Conservation (phyloP, 2,888 invertebrate species). For the Ophion ellenae region DNA sequence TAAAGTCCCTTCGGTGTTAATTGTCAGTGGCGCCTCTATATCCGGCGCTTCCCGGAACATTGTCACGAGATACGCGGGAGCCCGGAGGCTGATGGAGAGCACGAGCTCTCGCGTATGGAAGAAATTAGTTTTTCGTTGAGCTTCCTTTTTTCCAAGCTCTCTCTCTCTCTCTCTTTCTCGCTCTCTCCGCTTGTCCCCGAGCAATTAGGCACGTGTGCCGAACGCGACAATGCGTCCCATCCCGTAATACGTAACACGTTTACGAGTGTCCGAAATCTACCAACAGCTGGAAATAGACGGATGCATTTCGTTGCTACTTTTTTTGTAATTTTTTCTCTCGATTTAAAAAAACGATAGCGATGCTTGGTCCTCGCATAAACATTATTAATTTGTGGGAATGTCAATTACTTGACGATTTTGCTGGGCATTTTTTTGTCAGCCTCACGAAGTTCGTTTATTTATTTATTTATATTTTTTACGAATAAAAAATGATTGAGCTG, state of each 20-base stretch:
- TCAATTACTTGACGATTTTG: no score
- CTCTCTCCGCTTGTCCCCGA: conserved; percentile 68
- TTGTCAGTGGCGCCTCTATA: conserved; percentile 83
- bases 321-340: not conserved
- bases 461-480: no score
- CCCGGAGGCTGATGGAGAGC: conserved; percentile 55
- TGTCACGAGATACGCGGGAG: conserved; percentile 59
- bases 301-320: not conserved
- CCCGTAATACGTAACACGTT: conserved; percentile 79
- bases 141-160: conserved; percentile 69
- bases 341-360: not conserved
- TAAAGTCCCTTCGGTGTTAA: conserved; percentile 80
- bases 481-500: not conserved
- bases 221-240: conserved; percentile 79
- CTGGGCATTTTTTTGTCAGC: no score
- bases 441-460: no score
- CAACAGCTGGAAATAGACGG: conserved; percentile 38
- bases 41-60: conserved; percentile 82
- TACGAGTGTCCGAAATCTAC: conserved; percentile 56
- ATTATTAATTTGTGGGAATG: no score
- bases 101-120: conserved; percentile 79
- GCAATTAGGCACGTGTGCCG: conserved; percentile 81
- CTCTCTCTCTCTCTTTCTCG: conserved; percentile 8
- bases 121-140: conserved; percentile 81
- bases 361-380: no score